phyloP scores from a whole-genome alignment of 2,113 vertebrate species.

The Pygoscelis adeliae region DNA sequence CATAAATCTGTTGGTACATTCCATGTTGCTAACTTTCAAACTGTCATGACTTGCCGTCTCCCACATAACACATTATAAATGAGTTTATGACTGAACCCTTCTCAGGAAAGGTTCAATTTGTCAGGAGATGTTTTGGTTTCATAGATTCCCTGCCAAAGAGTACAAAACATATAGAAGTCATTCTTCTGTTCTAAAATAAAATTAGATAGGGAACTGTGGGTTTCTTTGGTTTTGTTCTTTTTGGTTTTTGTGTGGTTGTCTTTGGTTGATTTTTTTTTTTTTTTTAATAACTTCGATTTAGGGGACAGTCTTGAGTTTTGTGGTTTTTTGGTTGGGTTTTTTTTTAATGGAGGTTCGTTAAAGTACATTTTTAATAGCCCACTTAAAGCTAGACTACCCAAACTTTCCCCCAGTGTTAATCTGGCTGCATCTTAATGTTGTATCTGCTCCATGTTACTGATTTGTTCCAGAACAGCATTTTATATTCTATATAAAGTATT shows the following conservation, averaged over 20 bases:
- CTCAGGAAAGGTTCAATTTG: slow-evolving; percentile 16
- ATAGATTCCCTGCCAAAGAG: slow-evolving; percentile 29
- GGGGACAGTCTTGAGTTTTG: neutral
- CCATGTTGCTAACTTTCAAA: slow-evolving; percentile 10
- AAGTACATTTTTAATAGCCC: neutral
- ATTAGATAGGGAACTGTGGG: neutral
- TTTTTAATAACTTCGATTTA: neutral
- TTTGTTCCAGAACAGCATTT: neutral
- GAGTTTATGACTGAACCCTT: neutral
- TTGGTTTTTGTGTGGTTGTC: neutral
- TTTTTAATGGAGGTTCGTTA: neutral
- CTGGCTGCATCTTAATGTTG: neutral
- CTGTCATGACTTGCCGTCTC: neutral
- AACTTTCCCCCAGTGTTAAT: neutral
- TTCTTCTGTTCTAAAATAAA: slow-evolving; percentile 3
- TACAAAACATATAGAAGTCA: neutral
- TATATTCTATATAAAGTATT: neutral
- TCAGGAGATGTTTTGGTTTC: slow-evolving; percentile 7
- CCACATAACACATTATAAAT: neutral
- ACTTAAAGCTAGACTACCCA: neutral
- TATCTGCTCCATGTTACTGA: neutral
- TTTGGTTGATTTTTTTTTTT: neutral
- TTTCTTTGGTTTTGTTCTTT: neutral
- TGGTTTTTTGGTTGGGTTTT: neutral
- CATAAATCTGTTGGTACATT: slow-evolving; percentile 35